Conservation (phyloP, 1,140 invertebrate species). For the Drosophila repletoides region DNA sequence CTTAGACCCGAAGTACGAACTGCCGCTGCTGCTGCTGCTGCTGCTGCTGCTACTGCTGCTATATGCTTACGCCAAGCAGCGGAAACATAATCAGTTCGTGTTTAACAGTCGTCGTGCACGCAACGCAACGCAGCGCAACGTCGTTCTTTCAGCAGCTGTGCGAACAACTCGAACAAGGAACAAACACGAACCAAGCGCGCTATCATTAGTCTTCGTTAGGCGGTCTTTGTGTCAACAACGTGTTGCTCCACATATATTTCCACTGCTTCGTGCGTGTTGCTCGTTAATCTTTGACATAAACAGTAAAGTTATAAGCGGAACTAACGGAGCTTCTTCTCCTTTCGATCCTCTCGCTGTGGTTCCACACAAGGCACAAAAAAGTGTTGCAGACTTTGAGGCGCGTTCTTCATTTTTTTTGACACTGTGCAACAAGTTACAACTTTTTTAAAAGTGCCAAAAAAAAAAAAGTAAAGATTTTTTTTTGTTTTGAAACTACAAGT, state of each 20-base stretch:
- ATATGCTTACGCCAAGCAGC: constrained; percentile 9
- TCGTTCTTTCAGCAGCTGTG: background rate
- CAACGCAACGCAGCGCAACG: no score
- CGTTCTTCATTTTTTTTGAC: background rate
- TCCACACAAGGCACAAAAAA: no score
- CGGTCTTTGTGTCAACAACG: constrained; percentile 82
- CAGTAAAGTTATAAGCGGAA: background rate
- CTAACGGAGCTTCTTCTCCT: no score
- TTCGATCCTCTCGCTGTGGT: no score
- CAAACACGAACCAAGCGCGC: constrained; percentile 4
- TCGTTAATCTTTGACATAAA: constrained; percentile 23
- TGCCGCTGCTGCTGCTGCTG: no score
- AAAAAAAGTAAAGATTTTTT: constrained; percentile 2
- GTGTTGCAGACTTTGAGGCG: constrained; percentile 6
- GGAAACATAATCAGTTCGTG: constrained; percentile 38
- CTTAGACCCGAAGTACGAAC: no score
- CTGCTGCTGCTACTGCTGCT: no score
- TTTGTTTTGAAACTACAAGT: no score
- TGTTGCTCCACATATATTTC: constrained; percentile 56
- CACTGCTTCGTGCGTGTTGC: constrained; percentile 6
- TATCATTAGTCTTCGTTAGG: constrained; percentile 78
- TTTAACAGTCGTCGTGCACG: constrained; percentile 35
- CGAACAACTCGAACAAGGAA: background rate
- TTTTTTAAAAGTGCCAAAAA: constrained; percentile 43
- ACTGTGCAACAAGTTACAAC: constrained; percentile 57